Evolutionary conservation across 2,797 vertebrate genomes (phyloP).

Genomic region (Anguilla pacifica): DNA sequence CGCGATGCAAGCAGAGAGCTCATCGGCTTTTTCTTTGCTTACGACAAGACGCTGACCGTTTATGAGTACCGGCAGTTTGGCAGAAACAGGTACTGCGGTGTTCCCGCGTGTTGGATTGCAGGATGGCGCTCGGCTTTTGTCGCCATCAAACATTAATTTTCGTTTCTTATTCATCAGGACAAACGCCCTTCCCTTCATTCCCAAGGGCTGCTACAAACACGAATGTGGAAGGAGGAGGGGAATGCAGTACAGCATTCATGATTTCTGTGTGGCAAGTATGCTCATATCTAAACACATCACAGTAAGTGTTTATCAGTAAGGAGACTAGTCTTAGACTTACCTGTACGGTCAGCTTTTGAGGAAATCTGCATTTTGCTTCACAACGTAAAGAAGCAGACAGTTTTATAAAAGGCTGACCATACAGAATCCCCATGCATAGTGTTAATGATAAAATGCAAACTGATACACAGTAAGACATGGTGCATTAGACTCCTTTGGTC

Average conservation of each 20-base stretch:
- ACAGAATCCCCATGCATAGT: background rate
- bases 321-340: background rate
- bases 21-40: slow-evolving; percentile 73
- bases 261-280: slow-evolving; percentile 69
- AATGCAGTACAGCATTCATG: slow-evolving; percentile 62
- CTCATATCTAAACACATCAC: background rate
- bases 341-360: background rate
- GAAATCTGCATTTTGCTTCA: background rate
- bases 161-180: slow-evolving; percentile 56
- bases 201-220: slow-evolving; percentile 69
- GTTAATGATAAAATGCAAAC: background rate
- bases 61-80: slow-evolving; percentile 78
- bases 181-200: slow-evolving; percentile 76
- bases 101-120: background rate
- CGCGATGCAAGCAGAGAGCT: slow-evolving; percentile 73
- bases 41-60: slow-evolving; percentile 70
- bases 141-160: slow-evolving; percentile 40
- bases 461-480: background rate
- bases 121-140: background rate
- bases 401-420: background rate
- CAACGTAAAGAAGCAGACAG: background rate
- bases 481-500: background rate
- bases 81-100: slow-evolving; percentile 69
- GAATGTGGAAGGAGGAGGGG: slow-evolving; percentile 65
- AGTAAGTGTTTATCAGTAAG: background rate